Percentiles rank a stretch among this genome's conserved stretches.
These are phyloP conservation scores for Diarsia mendica DNA, from an alignment of 2,888 invertebrate species.

Conservation along the genomic window DNA sequence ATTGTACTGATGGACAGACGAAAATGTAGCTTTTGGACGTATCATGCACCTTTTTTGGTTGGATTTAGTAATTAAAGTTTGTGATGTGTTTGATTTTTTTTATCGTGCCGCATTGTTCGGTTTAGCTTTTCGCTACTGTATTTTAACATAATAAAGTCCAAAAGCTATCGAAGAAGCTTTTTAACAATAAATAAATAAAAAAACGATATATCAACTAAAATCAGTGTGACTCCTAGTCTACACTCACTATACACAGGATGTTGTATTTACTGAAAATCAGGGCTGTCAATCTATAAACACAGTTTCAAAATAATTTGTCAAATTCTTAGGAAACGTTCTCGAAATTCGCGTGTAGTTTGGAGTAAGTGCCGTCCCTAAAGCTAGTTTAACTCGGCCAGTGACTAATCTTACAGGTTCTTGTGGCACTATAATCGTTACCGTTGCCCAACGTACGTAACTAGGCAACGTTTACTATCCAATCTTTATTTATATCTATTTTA, in stretches of 20 bases:
- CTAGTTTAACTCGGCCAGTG: conserved; percentile 53
- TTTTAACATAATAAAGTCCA: not conserved
- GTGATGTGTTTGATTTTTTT: conserved; percentile 56
- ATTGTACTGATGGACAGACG: conserved; percentile 59
- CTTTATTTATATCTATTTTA: conserved; percentile 42
- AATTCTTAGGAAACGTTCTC: conserved; percentile 1
- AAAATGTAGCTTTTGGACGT: conserved; percentile 56
- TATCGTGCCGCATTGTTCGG: not conserved
- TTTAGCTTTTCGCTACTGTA: not conserved
- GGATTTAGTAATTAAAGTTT: conserved; percentile 59
- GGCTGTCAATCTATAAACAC: not conserved
- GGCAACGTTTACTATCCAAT: conserved; percentile 52
- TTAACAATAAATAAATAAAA: not conserved
- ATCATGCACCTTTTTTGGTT: conserved; percentile 62
- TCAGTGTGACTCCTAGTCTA: not conserved
- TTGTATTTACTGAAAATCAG: not conserved
- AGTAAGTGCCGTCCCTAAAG: conserved; percentile 44
- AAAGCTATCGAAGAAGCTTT: not conserved
- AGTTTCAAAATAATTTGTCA: conserved; percentile 6
- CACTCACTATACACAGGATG: not conserved
- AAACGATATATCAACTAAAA: not conserved
- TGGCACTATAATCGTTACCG: conserved; percentile 61
- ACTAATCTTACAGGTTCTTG: conserved; percentile 60
- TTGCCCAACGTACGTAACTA: conserved; percentile 58
- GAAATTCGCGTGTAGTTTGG: not conserved